Percentiles rank a stretch among this genome's conserved stretches.
phyloP scores from a whole-genome alignment of 2,888 invertebrate species.

The Caradrina kadenii region DNA sequence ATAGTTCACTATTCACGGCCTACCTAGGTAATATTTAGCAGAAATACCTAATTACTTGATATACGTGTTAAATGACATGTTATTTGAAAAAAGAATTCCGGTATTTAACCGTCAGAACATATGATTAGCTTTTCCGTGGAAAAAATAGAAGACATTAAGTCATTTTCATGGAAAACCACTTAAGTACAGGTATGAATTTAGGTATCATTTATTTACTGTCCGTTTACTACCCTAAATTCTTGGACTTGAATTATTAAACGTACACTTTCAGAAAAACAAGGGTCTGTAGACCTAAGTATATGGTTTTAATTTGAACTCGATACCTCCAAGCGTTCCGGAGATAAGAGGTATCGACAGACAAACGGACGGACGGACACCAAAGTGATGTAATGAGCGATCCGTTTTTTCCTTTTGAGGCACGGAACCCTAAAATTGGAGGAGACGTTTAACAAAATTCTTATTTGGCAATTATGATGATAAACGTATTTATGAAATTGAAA shows the following conservation, averaged over 20 bases:
- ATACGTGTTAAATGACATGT: conserved; percentile 1
- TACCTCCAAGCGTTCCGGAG: too few species aligned
- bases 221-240: not conserved
- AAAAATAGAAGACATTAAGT: conserved; percentile 3
- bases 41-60: conserved; percentile 7
- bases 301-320: too few species aligned
- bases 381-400: too few species aligned
- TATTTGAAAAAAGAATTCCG: not conserved
- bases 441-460: too few species aligned
- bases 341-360: too few species aligned
- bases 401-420: too few species aligned
- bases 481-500: too few species aligned
- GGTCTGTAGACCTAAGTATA: too few species aligned
- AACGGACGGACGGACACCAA: too few species aligned
- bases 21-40: not conserved
- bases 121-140: conserved; percentile 2
- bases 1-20: not conserved
- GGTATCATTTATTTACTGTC: conserved; percentile 25
- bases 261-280: not conserved
- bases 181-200: not conserved
- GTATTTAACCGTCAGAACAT: not conserved
- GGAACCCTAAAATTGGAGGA: too few species aligned
- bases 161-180: conserved; percentile 24
- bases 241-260: not conserved
- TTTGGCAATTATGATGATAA: too few species aligned